Evolutionary conservation across 1,140 invertebrate genomes (phyloP).

Genomic region (Aphelinus certus): DNA sequence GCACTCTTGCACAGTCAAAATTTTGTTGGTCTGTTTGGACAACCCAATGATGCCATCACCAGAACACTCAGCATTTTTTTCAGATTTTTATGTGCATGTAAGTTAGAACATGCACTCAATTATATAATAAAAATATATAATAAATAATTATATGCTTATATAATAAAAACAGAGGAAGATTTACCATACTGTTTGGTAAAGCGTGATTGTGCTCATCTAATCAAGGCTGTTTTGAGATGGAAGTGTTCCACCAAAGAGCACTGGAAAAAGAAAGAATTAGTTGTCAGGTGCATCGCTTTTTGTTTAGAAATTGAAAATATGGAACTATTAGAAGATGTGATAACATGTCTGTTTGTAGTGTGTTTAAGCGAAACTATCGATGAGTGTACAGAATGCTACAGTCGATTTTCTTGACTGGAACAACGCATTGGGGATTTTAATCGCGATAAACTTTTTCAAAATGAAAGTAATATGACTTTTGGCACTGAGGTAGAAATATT

Average conservation of each 20-base stretch:
- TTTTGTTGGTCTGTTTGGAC: too few species aligned
- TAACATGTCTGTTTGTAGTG: neutral
- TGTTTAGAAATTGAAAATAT: constrained; percentile 13
- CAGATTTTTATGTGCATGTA: too few species aligned
- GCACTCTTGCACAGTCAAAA: too few species aligned
- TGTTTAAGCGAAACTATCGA: neutral
- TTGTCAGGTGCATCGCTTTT: neutral
- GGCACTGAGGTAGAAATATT: neutral
- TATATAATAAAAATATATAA: too few species aligned
- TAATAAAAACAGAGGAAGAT: too few species aligned
- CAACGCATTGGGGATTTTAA: neutral
- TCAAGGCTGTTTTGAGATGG: neutral
- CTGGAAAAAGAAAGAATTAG: neutral
- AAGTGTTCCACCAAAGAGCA: neutral
- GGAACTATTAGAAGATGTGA: neutral
- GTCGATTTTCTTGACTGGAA: neutral
- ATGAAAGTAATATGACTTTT: neutral
- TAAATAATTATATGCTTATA: neutral
- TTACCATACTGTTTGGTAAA: neutral
- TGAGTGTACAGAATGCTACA: too few species aligned
- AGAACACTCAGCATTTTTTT: too few species aligned
- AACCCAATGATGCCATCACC: too few species aligned
- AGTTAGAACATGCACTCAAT: too few species aligned
- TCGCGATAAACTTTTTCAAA: neutral
- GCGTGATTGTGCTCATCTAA: neutral